phyloP scores from a whole-genome alignment of 2,797 vertebrate genomes.

The Falco biarmicus region DNA sequence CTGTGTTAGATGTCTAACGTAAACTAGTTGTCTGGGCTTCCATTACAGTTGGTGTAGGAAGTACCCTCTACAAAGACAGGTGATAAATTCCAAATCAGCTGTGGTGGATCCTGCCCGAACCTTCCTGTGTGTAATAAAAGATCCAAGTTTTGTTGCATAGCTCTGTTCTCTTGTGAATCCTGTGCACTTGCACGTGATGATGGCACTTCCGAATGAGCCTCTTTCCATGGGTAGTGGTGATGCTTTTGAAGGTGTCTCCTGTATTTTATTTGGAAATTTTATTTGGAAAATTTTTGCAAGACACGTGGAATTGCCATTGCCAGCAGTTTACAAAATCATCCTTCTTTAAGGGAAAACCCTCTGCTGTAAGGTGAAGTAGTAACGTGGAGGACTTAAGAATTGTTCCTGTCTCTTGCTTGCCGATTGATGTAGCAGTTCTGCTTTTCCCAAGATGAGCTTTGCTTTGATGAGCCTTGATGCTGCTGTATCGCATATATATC shows the following conservation, averaged over 20 bases:
- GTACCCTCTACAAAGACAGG: neutral
- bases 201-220: neutral
- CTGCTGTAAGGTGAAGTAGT: neutral
- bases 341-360: neutral
- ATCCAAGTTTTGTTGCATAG: neutral
- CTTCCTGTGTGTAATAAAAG: neutral
- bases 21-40: neutral
- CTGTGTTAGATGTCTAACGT: neutral
- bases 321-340: neutral
- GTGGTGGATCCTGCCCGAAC: neutral
- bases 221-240: neutral
- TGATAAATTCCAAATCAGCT: neutral
- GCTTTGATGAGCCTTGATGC: neutral
- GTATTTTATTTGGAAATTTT: neutral
- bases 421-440: neutral
- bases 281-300: neutral
- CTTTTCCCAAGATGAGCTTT: neutral
- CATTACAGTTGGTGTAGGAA: neutral
- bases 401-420: neutral
- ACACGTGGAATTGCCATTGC: neutral
- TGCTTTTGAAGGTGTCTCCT: neutral
- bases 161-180: neutral
- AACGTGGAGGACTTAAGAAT: neutral
- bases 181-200: neutral
- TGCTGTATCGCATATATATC: neutral